Base-by-base conservation (phyloP, 2,797 vertebrate species). In the Tauraco hartlaubi region DNA sequence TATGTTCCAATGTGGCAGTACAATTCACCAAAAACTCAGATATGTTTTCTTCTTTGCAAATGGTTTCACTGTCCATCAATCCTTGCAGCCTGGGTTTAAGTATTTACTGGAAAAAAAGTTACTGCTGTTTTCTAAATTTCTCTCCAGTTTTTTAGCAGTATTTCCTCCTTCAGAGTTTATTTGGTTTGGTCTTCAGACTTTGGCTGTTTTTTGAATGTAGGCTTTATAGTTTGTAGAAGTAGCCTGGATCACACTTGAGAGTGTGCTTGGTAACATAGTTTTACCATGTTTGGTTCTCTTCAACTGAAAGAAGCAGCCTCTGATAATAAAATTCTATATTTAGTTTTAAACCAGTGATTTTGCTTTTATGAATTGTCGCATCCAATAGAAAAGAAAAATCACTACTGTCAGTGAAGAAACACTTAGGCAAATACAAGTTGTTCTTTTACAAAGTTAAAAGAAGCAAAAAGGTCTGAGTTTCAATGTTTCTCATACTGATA, bases 241-340 rank as follows among this genome's bases (percentile, higher is more conserved):
- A 73, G 59, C 19, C 35, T 66, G 59, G 59, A 56, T 67, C 26
- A 16, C 33, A 19, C 20, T 21, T 63, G 28, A 35, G 46, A 18
- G n/a, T 43, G 43, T 69, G 22, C 68, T 88, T 78, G 48, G 75
- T 39, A 78, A 54, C 89, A 93, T 83, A 94, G 62, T 94, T 96
- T 96, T 52, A 39, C 95, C 91, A 68, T 96, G 93, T 92, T 94
- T 95, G 91, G 94, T 64, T 93, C 39, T 91, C 54, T 87, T 43
- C 15, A 25, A 20, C 56, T 56, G 66, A 43, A 88, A 91, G 74
- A 44, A 67, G 16, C 63, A 59, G 15, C 15, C 12, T 82, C 41
- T 76, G 33, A 31, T 74, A 54, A 46, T 41, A 61, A 62, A 94
- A 90, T 25, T 63, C 92, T 76, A 64, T 88, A 79, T 91, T 96